Base-by-base conservation (phyloP, 2,113 vertebrate species). In the Eidolon helvum region DNA sequence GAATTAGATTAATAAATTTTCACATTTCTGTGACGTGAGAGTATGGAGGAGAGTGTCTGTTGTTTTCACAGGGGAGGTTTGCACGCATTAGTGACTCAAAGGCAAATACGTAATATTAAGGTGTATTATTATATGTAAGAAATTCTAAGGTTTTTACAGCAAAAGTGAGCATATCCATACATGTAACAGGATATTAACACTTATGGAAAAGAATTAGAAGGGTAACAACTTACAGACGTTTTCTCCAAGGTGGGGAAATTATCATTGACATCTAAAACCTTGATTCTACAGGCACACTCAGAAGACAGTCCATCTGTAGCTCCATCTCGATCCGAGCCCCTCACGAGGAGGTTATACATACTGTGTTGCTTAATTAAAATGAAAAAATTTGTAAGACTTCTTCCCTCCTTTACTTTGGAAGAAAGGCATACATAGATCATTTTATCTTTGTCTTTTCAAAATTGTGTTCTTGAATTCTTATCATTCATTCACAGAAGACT, bases 181-280 rank as follows among this genome's bases (percentile, higher is more conserved):
- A 1, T 59, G 30, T 59, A 28, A 43, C 24, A 28, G 28, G 9
- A 63, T 72, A 48, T 28, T 45, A 2, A 45, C 38, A 57, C 6
- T 91, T 63, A 33, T 3, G 26, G 18, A 71, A 83, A 53, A 59
- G 14, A 2, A 80, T 53, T 68, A 33, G 28, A 35, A 48, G 48
- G n/a, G 7, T 40, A 78, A 57, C 92, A 61, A 98, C 99, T 98
- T 98, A 99, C 99, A 28, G 80, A 97, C 43, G 98, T 99, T 94
- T 99, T 98, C 96, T 99, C 99, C 96, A 99, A 96, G 2, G 80
- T 98, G 22, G 99, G 99, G 78, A 99, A 94, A 92, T 99, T 99
- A 98, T 99, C 99, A 9, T 99, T 99, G 97, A 99, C 99, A 69
- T 99, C 99, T 7, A 98, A 71, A 83, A 99, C 92, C 94, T 97